These are phyloP conservation scores for Epinephelus fuscoguttatus DNA, from an alignment of 2,113 vertebrate genomes.

Conservation along the genomic window DNA sequence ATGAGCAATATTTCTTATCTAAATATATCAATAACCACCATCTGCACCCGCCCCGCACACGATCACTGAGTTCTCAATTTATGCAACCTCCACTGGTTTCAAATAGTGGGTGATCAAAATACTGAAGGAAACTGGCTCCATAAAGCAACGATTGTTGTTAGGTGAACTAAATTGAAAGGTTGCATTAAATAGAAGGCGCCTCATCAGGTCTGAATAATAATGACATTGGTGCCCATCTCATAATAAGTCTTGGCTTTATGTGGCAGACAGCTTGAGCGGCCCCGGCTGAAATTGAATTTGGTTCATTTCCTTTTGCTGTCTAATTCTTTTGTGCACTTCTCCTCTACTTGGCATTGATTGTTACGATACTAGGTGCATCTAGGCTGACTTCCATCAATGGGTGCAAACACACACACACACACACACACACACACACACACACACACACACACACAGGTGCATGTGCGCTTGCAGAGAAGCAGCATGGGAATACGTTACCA, in stretches of 20 bases:
- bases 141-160: constrained; percentile 70
- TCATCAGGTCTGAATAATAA: constrained; percentile 81
- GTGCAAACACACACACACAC: constrained; percentile 19
- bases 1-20: constrained; percentile 69
- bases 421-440: neutral
- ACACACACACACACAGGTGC: neutral
- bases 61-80: constrained; percentile 50
- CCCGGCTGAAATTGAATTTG: constrained; percentile 80
- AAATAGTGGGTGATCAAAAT: constrained; percentile 62
- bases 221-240: constrained; percentile 65
- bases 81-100: constrained; percentile 27
- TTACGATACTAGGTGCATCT: constrained; percentile 58
- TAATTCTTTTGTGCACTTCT: constrained; percentile 80
- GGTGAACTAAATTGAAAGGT: constrained; percentile 77
- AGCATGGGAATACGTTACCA: constrained; percentile 8
- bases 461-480: neutral
- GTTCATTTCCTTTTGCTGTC: constrained; percentile 79
- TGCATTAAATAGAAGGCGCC: constrained; percentile 71
- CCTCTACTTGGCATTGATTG: constrained; percentile 72
- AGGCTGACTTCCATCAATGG: constrained; percentile 41
- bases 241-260: constrained; percentile 77
- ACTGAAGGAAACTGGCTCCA: constrained; percentile 54
- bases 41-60: constrained; percentile 30
- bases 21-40: constrained; percentile 71
- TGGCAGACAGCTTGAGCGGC: constrained; percentile 63